Evolutionary conservation across 2,113 vertebrate genomes (phyloP), one percentile per base, ranked within the genome.

Genomic region (Rhinopomastus cyanomelas): DNA sequence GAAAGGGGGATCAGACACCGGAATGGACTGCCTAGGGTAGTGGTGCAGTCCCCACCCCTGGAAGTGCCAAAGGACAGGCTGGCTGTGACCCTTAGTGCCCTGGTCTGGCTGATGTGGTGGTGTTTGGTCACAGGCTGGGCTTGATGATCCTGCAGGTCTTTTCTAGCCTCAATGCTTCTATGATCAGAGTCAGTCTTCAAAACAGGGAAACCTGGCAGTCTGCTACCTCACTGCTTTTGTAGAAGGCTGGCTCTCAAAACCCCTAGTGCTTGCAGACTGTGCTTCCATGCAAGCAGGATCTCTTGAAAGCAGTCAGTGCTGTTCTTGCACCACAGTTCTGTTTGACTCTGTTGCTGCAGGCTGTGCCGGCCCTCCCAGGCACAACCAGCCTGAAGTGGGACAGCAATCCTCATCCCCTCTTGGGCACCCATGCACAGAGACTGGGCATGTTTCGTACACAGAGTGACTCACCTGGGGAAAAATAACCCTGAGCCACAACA

Each of bases 401-500:
- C 5, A 61, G 16, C 22, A 64, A 12, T 23, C 30, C 32, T 21
- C 39, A 42, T 26, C 16, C 29, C 34, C 19, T 65, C 34, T 16
- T 53, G 36, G 9, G 75, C 19, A 61, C 8, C 18, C 1, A 0
- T 34, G 29, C 16, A n/a, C n/a, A 73, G 77, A 72, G 22, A 9
- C 26, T 51, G 22, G 22, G 6, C 15, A 5, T 26, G 12, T 30
- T 94, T 79, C 34, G 0, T 8, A 29, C 25, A 36, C 17, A 80
- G 42, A 67, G 82, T 37, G 0, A 57, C 39, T 80, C 0, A 0
- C 20, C 68, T 3, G 12, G 27, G 11, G 2, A 5, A 22, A 62
- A 86, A 52, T 65, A 53, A 34, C 4, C n/a, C 12, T 79, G 27
- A 56, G 23, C 34, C 23, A 51, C 36, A 85, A 57, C 21, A n/a